Base-by-base conservation (phyloP, 2,113 vertebrate species). In the Synodontis membranacea region DNA sequence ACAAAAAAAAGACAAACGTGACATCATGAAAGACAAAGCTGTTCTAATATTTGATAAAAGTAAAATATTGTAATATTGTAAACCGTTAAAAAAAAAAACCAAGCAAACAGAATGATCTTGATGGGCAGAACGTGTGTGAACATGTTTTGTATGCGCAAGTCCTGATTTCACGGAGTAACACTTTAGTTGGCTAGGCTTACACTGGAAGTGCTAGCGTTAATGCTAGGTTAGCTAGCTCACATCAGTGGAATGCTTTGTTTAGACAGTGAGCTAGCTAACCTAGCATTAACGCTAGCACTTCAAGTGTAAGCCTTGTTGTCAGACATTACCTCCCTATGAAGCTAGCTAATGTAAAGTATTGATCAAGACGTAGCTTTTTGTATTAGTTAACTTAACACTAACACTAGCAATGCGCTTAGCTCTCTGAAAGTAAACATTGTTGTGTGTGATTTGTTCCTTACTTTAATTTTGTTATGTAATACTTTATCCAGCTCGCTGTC, bases 1-100 rank as follows among this genome's bases (percentile, higher is more conserved):
- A 58, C 21, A 54, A 80, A 79, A 46, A 74, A n/a, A 39, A 70
- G 37, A 74, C 39, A 74, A 78, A 78, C 31, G n/a, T 75, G 23
- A 75, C 70, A 44, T 75, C 72, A 75, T 25, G 44, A 78, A 50
- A 78, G 4, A 78, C 15, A 4, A 78, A 78, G 2, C 19, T 50
- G 14, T 52, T 31, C 74, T 21, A 19, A 78, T 78, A 50, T 75
- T n/a, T 42, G n/a, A n/a, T 46, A 28, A 31, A 76, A 76, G 28
- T n/a, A 25, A 44, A 44, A 74, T 46, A 74, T 28, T 74, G 42
- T 15, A 75, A 46, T 75, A 75, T 46, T n/a, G 44, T 34, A 78
- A 52, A 78, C 74, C 28, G 15, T 48, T 25, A 11, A 42, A 42
- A 72, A 66, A 66, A 64, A 64, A 64, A 64, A 66, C 37, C 15